These are phyloP conservation scores for Panopea generosa DNA, from an alignment of 2,888 invertebrate genomes.

Conservation along the genomic window DNA sequence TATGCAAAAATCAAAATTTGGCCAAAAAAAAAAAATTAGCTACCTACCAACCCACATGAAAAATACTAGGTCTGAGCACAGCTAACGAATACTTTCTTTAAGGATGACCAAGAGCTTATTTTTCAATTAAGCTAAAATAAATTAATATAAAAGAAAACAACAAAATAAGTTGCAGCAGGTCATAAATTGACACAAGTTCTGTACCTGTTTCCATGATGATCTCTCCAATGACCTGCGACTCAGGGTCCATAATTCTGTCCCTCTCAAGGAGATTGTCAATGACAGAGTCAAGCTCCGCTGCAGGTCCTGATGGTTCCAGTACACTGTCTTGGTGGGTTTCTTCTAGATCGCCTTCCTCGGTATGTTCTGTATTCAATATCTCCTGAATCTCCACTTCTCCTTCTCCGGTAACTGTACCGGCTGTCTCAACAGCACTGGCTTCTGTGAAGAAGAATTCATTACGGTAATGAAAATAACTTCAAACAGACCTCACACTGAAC, in stretches of 20 bases:
- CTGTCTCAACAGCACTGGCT: constrained; percentile 34
- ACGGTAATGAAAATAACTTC: constrained; percentile 21
- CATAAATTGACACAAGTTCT: no score
- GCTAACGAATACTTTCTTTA: no score
- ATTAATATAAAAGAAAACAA: no score
- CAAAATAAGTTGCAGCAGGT: no score
- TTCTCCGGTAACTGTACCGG: constrained; percentile 15
- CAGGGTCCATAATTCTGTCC: constrained; percentile 67
- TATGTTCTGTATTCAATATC: constrained; percentile 68
- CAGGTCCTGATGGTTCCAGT: constrained; percentile 72
- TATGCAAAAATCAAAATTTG: no score
- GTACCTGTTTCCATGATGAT: constrained; percentile 83
- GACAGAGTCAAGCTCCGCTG: constrained; percentile 89
- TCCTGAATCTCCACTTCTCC: constrained; percentile 79
- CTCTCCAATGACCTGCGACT: constrained; percentile 84
- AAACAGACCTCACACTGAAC: background rate
- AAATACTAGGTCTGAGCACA: no score
- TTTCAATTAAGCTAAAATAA: no score
- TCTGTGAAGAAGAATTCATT: constrained; percentile 13
- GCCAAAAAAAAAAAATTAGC: no score
- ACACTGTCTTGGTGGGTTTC: constrained; percentile 76
- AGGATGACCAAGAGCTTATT: no score
- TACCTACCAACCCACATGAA: no score
- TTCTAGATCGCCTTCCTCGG: constrained; percentile 67
- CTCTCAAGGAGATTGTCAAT: constrained; percentile 89